Percentiles rank a stretch among this genome's conserved stretches.
These are phyloP conservation scores for Aradus depressus DNA, from an alignment of 2,888 invertebrate species.

Conservation along the genomic window DNA sequence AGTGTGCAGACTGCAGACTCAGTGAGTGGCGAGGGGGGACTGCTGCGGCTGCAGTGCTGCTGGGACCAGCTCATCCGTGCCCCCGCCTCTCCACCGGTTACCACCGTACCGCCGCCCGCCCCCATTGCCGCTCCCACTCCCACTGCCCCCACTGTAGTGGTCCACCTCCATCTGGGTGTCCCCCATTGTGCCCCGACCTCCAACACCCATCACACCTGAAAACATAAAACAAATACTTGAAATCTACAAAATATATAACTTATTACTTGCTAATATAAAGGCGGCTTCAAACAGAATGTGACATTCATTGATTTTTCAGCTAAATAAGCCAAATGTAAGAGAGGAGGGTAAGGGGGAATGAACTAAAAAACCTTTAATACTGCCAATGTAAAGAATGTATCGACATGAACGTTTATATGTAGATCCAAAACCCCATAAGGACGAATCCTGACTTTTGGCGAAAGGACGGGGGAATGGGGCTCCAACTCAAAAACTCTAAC, in stretches of 20 bases:
- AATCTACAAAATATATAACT: background rate
- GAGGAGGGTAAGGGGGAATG: too few species aligned
- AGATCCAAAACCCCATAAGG: too few species aligned
- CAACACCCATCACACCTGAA: conserved; percentile 8
- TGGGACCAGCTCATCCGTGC: too few species aligned
- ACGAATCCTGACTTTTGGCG: too few species aligned
- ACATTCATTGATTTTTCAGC: too few species aligned
- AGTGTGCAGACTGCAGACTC: conserved; percentile 6
- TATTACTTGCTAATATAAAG: background rate
- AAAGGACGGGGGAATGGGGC: too few species aligned
- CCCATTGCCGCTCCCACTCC: background rate
- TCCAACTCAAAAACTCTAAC: too few species aligned
- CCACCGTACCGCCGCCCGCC: conserved; percentile 2
- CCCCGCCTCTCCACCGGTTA: too few species aligned
- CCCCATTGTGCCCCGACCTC: background rate
- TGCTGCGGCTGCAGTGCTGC: conserved; percentile 1
- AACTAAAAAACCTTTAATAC: too few species aligned
- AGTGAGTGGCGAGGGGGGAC: conserved; percentile 24
- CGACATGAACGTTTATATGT: too few species aligned
- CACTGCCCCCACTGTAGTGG: background rate
- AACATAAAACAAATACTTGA: background rate
- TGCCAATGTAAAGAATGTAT: too few species aligned
- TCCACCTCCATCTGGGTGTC: conserved; percentile 17
- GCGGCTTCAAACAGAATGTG: background rate
- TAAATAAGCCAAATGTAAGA: too few species aligned